phyloP scores from a whole-genome alignment of 1,140 invertebrate genomes.

The Centruroides sculpturatus region DNA sequence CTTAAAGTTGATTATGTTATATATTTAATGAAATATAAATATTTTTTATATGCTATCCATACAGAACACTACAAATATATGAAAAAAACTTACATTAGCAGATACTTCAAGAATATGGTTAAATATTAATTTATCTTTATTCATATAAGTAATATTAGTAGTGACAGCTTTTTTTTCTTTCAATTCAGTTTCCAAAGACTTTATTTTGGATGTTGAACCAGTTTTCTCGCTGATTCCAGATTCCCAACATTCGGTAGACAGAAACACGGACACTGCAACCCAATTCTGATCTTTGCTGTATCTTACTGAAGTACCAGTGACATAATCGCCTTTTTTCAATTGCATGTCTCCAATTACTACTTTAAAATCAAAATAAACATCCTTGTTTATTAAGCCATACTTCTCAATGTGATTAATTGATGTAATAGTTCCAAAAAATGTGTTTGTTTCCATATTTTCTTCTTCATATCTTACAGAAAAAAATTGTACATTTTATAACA shows the following conservation, averaged over 20 bases:
- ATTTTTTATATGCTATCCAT: too few species aligned
- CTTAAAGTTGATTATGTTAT: too few species aligned
- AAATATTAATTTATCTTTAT: not conserved
- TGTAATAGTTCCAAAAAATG: conserved; percentile 1
- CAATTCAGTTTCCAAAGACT: not conserved
- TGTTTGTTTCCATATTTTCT: not conserved
- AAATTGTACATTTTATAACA: too few species aligned
- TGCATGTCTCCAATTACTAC: not conserved
- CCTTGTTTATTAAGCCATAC: conserved; percentile 4
- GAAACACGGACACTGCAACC: conserved; percentile 3
- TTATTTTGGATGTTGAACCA: not conserved
- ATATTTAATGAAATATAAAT: too few species aligned
- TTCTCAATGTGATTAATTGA: conserved; percentile 2
- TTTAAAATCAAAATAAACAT: conserved; percentile 5
- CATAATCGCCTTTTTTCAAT: not conserved
- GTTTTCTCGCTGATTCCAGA: not conserved
- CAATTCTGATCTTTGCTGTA: conserved; percentile 1
- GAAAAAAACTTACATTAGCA: too few species aligned
- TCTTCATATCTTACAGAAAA: too few species aligned
- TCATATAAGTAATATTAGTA: not conserved
- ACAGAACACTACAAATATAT: too few species aligned
- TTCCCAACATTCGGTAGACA: not conserved
- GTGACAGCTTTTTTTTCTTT: not conserved
- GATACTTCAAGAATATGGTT: not conserved
- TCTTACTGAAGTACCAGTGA: not conserved